Percentiles rank a stretch among this genome's conserved stretches.
Conservation (phyloP, 2,888 invertebrate genomes). For the Brassicogethes aeneus region DNA sequence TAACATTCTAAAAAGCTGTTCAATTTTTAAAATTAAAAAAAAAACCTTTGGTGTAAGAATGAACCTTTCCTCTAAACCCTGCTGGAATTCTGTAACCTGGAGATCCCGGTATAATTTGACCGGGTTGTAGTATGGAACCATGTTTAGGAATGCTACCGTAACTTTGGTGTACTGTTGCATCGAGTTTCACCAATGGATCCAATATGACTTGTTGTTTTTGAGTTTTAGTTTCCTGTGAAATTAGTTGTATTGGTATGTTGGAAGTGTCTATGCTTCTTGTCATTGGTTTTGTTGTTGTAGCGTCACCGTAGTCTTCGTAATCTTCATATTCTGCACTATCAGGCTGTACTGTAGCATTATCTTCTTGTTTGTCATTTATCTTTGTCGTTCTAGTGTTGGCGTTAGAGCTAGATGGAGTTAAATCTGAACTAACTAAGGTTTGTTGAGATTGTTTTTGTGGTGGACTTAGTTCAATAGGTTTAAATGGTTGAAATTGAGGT, state of each 20-base stretch:
- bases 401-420: no score
- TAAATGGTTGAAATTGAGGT: slow-evolving; percentile 19
- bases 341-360: slow-evolving; percentile 26
- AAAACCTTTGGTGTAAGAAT: slow-evolving; percentile 52
- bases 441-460: slow-evolving; percentile 11
- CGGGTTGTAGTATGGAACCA: slow-evolving; percentile 54
- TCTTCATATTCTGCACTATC: slow-evolving; percentile 41
- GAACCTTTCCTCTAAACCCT: slow-evolving; percentile 58
- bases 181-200: slow-evolving; percentile 51
- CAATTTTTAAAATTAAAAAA: background rate
- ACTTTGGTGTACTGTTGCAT: slow-evolving; percentile 52
- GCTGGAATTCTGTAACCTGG: slow-evolving; percentile 53
- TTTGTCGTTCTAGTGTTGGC: no score
- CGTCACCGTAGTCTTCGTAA: slow-evolving; percentile 35
- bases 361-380: slow-evolving; percentile 2
- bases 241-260: slow-evolving; percentile 38
- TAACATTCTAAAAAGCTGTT: background rate
- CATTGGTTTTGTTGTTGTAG: slow-evolving; percentile 15
- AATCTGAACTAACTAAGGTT: slow-evolving; percentile 6
- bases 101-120: slow-evolving; percentile 57
- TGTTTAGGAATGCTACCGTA: slow-evolving; percentile 42
- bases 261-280: slow-evolving; percentile 20
- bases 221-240: slow-evolving; percentile 26
- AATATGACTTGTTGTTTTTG: slow-evolving; percentile 57
- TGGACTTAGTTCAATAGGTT: slow-evolving; percentile 18